A percentile compares a stretch with the other conserved stretches of the same genome.
Conservation (phyloP, 2,888 invertebrate species). For the Syrista parreyssii region DNA sequence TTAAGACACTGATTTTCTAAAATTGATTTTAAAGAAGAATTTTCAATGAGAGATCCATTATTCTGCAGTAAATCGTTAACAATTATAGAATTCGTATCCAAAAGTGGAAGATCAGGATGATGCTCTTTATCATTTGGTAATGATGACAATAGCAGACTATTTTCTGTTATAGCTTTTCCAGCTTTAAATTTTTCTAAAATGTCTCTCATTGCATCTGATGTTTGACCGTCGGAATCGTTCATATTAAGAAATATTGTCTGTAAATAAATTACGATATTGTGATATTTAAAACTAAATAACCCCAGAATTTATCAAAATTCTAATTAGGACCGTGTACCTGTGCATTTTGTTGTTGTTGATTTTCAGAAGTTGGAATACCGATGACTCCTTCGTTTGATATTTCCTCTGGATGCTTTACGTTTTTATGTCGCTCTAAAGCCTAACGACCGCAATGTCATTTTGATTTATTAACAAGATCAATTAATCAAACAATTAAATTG, state of each 20-base stretch:
- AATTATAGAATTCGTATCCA: slow-evolving; percentile 34
- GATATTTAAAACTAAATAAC: background rate
- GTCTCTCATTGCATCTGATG: slow-evolving; percentile 36
- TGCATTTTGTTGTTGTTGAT: slow-evolving; percentile 36
- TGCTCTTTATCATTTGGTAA: slow-evolving; percentile 16
- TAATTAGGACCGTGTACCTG: slow-evolving; percentile 10
- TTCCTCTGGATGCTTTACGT: slow-evolving; percentile 26
- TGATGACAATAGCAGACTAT: slow-evolving; percentile 18
- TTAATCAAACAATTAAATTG: background rate
- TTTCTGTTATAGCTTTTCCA: slow-evolving; percentile 31
- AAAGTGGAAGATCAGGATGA: slow-evolving; percentile 27
- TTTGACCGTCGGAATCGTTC: slow-evolving; percentile 33
- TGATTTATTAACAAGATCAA: too few species aligned
- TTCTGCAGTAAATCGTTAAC: slow-evolving; percentile 37
- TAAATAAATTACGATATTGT: background rate
- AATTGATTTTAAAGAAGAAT: slow-evolving; percentile 35
- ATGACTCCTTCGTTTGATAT: slow-evolving; percentile 23
- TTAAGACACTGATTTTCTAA: slow-evolving; percentile 36
- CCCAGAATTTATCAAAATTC: background rate
- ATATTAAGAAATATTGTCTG: slow-evolving; percentile 34
- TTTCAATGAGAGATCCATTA: slow-evolving; percentile 29
- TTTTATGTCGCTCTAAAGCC: slow-evolving; percentile 32
- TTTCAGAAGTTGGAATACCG: slow-evolving; percentile 33
- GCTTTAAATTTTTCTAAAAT: slow-evolving; percentile 36
- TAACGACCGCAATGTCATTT: background rate